Percentiles rank a stretch among this genome's conserved stretches.
These are phyloP conservation scores for Tryphoninae sp. DNA, from an alignment of 2,888 invertebrate genomes.

Conservation along the genomic window DNA sequence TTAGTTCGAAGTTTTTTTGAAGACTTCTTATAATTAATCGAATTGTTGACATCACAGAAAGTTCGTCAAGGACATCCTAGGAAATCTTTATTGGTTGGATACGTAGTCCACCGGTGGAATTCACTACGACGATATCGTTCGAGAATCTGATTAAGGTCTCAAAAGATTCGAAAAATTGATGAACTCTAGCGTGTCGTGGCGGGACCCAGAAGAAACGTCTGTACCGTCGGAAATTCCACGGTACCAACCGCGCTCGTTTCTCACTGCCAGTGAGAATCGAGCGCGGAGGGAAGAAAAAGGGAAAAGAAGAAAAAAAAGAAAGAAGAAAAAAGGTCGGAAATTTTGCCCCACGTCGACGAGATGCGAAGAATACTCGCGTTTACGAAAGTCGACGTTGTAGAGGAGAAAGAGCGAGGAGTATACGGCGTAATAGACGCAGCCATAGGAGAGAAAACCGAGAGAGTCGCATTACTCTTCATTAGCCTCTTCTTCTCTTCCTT, in stretches of 20 bases:
- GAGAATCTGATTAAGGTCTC: not conserved
- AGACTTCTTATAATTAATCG: no score
- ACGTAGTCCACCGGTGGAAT: no score
- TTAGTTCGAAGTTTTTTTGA: no score
- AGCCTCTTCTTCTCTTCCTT: conserved; percentile 63
- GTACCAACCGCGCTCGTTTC: not conserved
- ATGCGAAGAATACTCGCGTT: conserved; percentile 5
- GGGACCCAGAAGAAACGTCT: not conserved
- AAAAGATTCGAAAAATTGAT: not conserved
- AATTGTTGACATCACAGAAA: no score
- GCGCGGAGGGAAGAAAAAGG: not conserved
- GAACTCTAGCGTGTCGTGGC: not conserved
- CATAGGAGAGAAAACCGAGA: conserved; percentile 54
- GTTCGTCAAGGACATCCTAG: no score
- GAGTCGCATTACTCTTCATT: conserved; percentile 78
- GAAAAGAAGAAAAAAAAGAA: no score
- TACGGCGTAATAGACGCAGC: conserved; percentile 37
- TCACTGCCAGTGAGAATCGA: not conserved
- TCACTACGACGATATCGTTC: no score
- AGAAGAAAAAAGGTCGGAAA: not conserved
- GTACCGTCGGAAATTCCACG: not conserved
- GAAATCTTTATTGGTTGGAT: no score
- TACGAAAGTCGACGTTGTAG: conserved; percentile 31
- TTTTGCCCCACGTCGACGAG: not conserved
- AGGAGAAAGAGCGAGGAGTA: conserved; percentile 9